Conservation (phyloP, 2,797 vertebrate genomes). For the Lycodopsis pacificus region DNA sequence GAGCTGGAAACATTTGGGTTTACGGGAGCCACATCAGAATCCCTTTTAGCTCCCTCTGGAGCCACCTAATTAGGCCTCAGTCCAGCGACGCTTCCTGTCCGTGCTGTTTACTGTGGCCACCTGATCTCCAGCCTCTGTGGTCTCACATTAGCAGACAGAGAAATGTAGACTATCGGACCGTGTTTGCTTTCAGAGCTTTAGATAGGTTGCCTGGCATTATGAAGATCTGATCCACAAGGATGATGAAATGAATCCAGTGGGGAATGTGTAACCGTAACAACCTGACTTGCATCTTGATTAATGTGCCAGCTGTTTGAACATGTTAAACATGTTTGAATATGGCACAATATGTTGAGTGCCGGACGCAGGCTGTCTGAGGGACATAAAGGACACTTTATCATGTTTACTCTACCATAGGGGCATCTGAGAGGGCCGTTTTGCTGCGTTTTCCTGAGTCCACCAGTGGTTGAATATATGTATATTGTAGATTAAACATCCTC, state of each 20-base stretch:
- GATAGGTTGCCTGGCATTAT: background rate
- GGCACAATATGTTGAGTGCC: background rate
- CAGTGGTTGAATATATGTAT: too few species aligned
- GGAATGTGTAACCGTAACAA: constrained; percentile 15
- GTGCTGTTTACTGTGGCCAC: constrained; percentile 12
- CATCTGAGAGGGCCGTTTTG: too few species aligned
- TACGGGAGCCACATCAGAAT: constrained; percentile 22
- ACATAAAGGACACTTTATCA: too few species aligned
- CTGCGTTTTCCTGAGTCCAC: too few species aligned
- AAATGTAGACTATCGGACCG: background rate
- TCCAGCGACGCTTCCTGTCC: constrained; percentile 23
- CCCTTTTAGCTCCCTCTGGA: constrained; percentile 23
- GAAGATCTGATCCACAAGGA: constrained; percentile 16
- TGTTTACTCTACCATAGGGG: too few species aligned
- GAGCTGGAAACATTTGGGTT: constrained; percentile 39
- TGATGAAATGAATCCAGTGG: constrained; percentile 23
- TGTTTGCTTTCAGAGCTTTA: constrained; percentile 25
- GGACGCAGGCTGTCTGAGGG: background rate
- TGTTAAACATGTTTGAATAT: background rate
- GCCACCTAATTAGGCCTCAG: constrained; percentile 36
- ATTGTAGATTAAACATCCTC: too few species aligned
- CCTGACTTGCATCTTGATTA: constrained; percentile 6
- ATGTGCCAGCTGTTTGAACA: constrained; percentile 5
- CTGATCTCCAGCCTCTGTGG: constrained; percentile 17
- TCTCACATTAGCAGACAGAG: constrained; percentile 26